These are phyloP conservation scores for Drosophila subpulchrella DNA, from an alignment of 1,140 invertebrate species.

Conservation along the genomic window DNA sequence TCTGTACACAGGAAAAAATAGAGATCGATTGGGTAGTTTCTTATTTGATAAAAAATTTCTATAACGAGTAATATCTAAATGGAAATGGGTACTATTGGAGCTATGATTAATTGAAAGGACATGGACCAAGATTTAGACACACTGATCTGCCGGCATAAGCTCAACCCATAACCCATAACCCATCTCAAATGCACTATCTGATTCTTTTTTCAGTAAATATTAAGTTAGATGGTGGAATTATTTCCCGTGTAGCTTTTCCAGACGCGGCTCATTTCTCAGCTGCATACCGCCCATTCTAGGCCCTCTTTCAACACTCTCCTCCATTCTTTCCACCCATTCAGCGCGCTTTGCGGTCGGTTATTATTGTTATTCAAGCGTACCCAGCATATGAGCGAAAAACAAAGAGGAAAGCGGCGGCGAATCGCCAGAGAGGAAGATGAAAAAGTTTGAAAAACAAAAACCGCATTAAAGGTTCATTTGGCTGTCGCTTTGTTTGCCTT, in stretches of 20 bases:
- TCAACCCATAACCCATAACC: no score
- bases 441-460: constrained; percentile 63
- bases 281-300: constrained; percentile 73
- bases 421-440: constrained; percentile 33
- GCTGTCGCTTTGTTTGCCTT: constrained; percentile 73
- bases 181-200: no score
- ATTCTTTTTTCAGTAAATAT: background rate
- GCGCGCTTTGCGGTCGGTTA: constrained; percentile 52
- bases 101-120: no score
- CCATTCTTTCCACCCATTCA: constrained; percentile 20
- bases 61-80: no score
- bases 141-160: background rate
- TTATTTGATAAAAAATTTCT: no score
- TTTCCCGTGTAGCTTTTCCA: constrained; percentile 31
- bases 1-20: constrained; percentile 1
- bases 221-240: background rate
- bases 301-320: constrained; percentile 58
- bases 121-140: no score
- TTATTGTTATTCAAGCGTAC: constrained; percentile 52
- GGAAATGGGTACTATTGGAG: no score
- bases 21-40: background rate
- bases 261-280: constrained; percentile 50
- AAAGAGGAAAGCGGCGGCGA: constrained; percentile 31
- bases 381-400: constrained; percentile 28
- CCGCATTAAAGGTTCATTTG: constrained; percentile 80